Percentiles rank a stretch among this genome's conserved stretches.
phyloP scores from a whole-genome alignment of 2,797 vertebrate species.

The Pangasius sanitwongsei region DNA sequence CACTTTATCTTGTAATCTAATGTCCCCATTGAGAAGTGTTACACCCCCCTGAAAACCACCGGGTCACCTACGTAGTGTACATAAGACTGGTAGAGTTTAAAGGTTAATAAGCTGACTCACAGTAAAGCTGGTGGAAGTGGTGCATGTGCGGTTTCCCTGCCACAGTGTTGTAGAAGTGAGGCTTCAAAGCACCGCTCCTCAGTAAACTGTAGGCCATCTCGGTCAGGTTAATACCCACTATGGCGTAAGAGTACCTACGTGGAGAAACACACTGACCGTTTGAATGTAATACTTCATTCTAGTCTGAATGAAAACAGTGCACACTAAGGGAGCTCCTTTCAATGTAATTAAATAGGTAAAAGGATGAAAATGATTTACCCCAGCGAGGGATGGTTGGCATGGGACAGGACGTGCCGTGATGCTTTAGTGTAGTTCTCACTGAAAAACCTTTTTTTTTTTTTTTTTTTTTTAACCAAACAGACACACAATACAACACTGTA shows the following conservation, averaged over 20 bases:
- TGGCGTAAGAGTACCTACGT: conserved; percentile 94
- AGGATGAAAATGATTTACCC: conserved; percentile 78
- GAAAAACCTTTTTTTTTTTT: conserved; percentile 82
- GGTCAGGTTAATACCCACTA: conserved; percentile 97
- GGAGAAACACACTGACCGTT: not conserved
- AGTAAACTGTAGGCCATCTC: conserved; percentile 98
- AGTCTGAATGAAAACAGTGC: not conserved
- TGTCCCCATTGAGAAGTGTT: not conserved
- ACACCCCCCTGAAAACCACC: not conserved
- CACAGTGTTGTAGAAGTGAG: conserved; percentile 89
- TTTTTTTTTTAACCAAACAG: not conserved
- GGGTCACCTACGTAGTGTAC: not conserved
- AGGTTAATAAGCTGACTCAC: conserved; percentile 76
- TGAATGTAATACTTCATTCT: not conserved
- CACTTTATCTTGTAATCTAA: not conserved
- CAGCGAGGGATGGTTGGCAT: conserved; percentile 89
- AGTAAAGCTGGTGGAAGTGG: conserved; percentile 95
- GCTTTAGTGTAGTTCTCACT: conserved; percentile 89
- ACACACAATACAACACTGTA: not conserved
- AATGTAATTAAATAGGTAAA: not conserved
- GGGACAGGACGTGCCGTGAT: conserved; percentile 88
- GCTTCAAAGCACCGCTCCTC: conserved; percentile 86
- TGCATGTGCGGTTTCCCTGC: conserved; percentile 79
- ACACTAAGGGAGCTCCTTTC: not conserved
- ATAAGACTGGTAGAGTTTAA: not conserved